These are phyloP conservation scores for Diabrotica virgifera DNA, from an alignment of 1,140 invertebrate genomes.

Conservation along the genomic window DNA sequence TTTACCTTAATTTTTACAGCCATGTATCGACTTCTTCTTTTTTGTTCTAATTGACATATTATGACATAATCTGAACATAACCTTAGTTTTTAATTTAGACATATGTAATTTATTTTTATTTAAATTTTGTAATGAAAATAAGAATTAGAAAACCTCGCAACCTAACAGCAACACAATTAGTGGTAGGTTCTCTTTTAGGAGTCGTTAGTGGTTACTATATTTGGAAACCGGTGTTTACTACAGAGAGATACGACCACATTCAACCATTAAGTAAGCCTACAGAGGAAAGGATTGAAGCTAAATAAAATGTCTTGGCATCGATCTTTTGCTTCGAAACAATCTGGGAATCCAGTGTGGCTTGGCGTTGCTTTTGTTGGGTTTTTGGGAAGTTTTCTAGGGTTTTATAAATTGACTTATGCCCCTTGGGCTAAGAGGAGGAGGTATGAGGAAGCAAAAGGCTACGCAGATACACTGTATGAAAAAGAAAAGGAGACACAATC, in stretches of 20 bases:
- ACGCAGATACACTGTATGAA: conserved; percentile 10
- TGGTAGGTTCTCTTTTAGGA: conserved; percentile 11
- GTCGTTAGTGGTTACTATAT: conserved; percentile 14
- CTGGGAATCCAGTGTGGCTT: conserved; percentile 6
- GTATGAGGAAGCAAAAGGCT: conserved; percentile 8
- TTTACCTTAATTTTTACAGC: too few species aligned
- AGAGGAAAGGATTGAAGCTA: conserved; percentile 1
- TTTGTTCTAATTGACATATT: not conserved
- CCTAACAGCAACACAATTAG: conserved; percentile 10
- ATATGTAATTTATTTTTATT: not conserved
- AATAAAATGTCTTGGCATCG: conserved; percentile 12
- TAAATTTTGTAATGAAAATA: not conserved
- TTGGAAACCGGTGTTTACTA: conserved; percentile 18
- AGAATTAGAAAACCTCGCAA: conserved; percentile 15
- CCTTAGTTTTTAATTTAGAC: not conserved
- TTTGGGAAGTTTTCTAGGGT: not conserved
- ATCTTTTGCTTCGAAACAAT: conserved; percentile 14
- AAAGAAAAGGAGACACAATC: conserved; percentile 4
- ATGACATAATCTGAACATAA: not conserved
- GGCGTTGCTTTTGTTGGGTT: conserved; percentile 6
- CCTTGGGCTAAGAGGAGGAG: conserved; percentile 5
- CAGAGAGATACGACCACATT: not conserved
- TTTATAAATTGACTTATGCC: conserved; percentile 4
- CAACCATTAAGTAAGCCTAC: not conserved
- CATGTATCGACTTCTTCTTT: too few species aligned